Evolutionary conservation across 2,888 invertebrate species (phyloP).

Genomic region (Hyles lineata): DNA sequence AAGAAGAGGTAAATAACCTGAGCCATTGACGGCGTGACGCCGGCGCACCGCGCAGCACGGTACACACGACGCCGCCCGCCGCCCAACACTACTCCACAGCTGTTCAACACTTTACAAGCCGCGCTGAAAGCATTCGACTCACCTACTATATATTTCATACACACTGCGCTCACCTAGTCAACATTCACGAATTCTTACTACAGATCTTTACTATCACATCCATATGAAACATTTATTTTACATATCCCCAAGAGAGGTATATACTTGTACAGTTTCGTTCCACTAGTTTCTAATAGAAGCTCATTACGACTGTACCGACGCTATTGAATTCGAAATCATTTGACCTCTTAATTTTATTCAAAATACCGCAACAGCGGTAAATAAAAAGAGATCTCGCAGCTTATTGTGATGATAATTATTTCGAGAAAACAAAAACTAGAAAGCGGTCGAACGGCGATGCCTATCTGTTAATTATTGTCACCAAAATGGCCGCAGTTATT

Average conservation of each 20-base stretch:
- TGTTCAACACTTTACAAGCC: slow-evolving; percentile 68
- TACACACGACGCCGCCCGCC: slow-evolving; percentile 46
- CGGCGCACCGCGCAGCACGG: slow-evolving; percentile 48
- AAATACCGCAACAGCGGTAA: slow-evolving; percentile 82
- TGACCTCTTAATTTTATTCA: slow-evolving; percentile 78
- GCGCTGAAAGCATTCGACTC: slow-evolving; percentile 64
- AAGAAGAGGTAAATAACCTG: slow-evolving; percentile 84
- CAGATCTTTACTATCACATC: not conserved
- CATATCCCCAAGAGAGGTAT: not conserved
- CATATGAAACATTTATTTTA: not conserved
- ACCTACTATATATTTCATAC: slow-evolving; percentile 42
- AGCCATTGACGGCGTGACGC: slow-evolving; percentile 78
- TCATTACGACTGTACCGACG: slow-evolving; percentile 62
- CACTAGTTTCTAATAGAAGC: slow-evolving; percentile 66
- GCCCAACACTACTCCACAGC: slow-evolving; percentile 56
- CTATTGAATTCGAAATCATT: slow-evolving; percentile 71
- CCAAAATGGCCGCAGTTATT: slow-evolving; percentile 80
- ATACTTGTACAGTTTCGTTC: slow-evolving; percentile 50
- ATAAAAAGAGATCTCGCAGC: slow-evolving; percentile 79
- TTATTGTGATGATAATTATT: slow-evolving; percentile 85
- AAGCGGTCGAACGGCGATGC: slow-evolving; percentile 77
- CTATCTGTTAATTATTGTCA: slow-evolving; percentile 84
- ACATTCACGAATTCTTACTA: not conserved
- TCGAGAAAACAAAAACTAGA: slow-evolving; percentile 83
- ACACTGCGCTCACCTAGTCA: slow-evolving; percentile 1